Evolutionary conservation across 2,888 invertebrate genomes (phyloP).

Genomic region (Papilio elwesi): DNA sequence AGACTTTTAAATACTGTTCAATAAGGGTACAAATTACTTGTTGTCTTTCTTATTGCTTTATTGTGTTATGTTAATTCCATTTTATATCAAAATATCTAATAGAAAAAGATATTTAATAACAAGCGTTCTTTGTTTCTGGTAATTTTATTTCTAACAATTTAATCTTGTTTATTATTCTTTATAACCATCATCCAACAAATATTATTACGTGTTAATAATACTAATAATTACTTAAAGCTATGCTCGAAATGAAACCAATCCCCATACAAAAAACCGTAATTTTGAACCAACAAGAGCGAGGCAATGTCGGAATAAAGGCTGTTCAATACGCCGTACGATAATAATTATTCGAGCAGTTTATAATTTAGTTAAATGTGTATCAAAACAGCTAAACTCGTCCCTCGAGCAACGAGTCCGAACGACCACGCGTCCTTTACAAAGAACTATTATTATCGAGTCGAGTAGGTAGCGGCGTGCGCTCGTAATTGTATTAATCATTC

Average conservation of each 20-base stretch:
- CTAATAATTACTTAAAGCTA: not conserved
- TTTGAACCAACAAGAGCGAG: not conserved
- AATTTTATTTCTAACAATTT: too few species aligned
- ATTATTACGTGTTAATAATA: not conserved
- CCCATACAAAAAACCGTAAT: conserved; percentile 27
- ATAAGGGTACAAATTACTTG: too few species aligned
- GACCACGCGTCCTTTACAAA: conserved; percentile 80
- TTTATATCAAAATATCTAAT: too few species aligned
- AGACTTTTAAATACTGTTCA: too few species aligned
- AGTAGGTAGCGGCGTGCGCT: conserved; percentile 79
- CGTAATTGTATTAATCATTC: conserved; percentile 84
- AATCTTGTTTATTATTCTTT: too few species aligned
- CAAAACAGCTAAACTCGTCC: conserved; percentile 54
- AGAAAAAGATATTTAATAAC: too few species aligned
- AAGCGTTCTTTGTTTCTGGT: too few species aligned
- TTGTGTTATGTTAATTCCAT: too few species aligned
- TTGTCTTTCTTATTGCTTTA: too few species aligned
- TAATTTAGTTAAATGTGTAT: conserved; percentile 51
- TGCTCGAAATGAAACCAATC: not conserved
- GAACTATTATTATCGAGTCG: conserved; percentile 76
- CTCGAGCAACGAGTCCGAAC: conserved; percentile 46
- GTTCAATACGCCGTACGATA: conserved; percentile 27
- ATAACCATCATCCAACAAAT: not conserved
- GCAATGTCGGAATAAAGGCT: conserved; percentile 4
- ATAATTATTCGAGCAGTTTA: conserved; percentile 39